phyloP scores from a whole-genome alignment of 2,888 invertebrate species.

The Himalopsyche kuldschensis region DNA sequence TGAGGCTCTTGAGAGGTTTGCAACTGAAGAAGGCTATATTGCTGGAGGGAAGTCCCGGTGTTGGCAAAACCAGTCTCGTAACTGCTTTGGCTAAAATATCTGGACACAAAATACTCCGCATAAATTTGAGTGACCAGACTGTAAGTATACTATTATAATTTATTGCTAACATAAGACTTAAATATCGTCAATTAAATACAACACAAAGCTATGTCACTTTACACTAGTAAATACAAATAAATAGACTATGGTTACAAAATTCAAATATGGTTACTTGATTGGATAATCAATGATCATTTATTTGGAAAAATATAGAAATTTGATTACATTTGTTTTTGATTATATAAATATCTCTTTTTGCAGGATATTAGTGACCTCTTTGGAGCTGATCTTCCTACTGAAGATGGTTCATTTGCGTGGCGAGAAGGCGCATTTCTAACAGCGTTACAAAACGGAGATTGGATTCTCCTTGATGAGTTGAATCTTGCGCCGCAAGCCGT shows the following conservation, averaged over 20 bases:
- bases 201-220: too few species aligned
- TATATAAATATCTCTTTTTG: conserved; percentile 37
- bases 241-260: too few species aligned
- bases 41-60: conserved; percentile 96
- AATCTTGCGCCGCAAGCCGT: conserved; percentile 99
- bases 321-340: background rate
- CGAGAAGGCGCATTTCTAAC: conserved; percentile 93
- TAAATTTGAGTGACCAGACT: conserved; percentile 98
- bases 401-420: conserved; percentile 94
- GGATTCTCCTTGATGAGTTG: conserved; percentile 97
- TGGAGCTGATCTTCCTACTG: conserved; percentile 94
- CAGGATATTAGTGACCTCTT: conserved; percentile 96
- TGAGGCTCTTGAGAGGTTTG: conserved; percentile 83
- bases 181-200: background rate
- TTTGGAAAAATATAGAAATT: conserved; percentile 38
- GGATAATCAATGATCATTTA: background rate
- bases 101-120: conserved; percentile 82
- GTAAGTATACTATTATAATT: conserved; percentile 55
- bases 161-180: background rate
- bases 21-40: conserved; percentile 91
- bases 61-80: conserved; percentile 96
- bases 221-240: too few species aligned
- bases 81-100: conserved; percentile 84
- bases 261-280: background rate
- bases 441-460: conserved; percentile 89